Conservation (phyloP, 2,888 invertebrate genomes). For the Tinea semifulvella region DNA sequence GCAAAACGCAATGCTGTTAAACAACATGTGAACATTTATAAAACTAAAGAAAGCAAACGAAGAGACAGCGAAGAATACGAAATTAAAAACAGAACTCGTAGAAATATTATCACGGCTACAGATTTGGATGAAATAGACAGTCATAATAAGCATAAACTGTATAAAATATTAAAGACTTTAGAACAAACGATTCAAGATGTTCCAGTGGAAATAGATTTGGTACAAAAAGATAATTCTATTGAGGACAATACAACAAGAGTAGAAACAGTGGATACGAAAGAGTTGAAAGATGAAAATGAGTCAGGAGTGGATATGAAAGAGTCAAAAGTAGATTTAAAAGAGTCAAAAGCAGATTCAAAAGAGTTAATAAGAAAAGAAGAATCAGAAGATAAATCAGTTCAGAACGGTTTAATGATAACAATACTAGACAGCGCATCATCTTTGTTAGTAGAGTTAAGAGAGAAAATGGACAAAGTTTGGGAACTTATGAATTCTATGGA, state of each 20-base stretch:
- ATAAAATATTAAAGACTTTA: slow-evolving; percentile 35
- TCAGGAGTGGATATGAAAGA: slow-evolving; percentile 23
- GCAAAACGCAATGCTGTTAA: neutral
- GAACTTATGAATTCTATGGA: slow-evolving; percentile 27
- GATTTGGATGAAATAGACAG: slow-evolving; percentile 32
- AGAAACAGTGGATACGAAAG: slow-evolving; percentile 5
- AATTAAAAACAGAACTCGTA: slow-evolving; percentile 6
- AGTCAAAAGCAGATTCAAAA: slow-evolving; percentile 25
- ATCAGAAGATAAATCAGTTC: neutral
- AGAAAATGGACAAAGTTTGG: slow-evolving; percentile 44
- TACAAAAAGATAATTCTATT: slow-evolving; percentile 20
- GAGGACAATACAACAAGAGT: too few relatives aligned
- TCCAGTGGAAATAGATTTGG: slow-evolving; percentile 25
- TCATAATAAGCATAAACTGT: slow-evolving; percentile 29
- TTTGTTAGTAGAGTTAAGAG: slow-evolving; percentile 41
- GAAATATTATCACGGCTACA: slow-evolving; percentile 12
- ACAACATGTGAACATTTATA: neutral
- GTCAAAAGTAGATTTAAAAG: slow-evolving; percentile 32
- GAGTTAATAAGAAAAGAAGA: neutral
- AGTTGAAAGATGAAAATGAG: slow-evolving; percentile 19
- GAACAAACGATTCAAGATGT: slow-evolving; percentile 32
- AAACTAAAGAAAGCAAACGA: slow-evolving; percentile 1
- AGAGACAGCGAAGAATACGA: neutral
- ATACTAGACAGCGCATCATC: slow-evolving; percentile 37
- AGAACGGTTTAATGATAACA: slow-evolving; percentile 25